Evolutionary conservation across 2,797 vertebrate species (phyloP), one percentile per base, ranked within the genome.

Genomic region (Lithobates pipiens): DNA sequence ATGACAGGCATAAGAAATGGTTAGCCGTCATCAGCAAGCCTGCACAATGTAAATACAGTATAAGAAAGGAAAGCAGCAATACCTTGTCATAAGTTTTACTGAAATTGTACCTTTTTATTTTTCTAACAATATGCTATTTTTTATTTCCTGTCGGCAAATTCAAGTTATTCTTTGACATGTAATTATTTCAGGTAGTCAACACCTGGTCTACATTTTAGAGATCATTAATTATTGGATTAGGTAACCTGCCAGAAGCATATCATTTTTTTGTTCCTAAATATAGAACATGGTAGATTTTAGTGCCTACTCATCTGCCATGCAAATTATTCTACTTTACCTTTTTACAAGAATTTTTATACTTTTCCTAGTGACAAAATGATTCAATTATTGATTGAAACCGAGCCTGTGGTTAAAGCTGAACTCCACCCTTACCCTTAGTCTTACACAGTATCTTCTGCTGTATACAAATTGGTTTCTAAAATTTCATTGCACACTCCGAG

Each of bases 131-230:
- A 78, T 57, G 25, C 75, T 57, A 16, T 80, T 67, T 76, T 82
- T 77, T 67, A 77, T 86, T 77, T 78, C 69, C 44, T 68, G 42
- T 76, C 72, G 46, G 27, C 42, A 86, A 72, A 74, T 83, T 54
- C 77, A 86, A 83, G 61, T 76, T 86, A 77, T 78, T 86, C 80
- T 83, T 82, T 76, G 80, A 83, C 80, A 74, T 83, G 76, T 83
- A 78, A 86, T 86, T 86, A 86, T 86, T 86, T 86, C 85, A 86
- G 85, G 80, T 86, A 86, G 85, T 83, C 80, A 82, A 86, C 85
- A 82, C 85, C 80, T 86, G 85, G 85, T 75, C 80, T 82, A 67
- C 80, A 83, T 86, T 86, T 86, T 86, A 86, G 61, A 83, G 85
- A 86, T 86, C 75, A 86, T 83, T 86, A 86, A 79, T 86, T 86